phyloP scores from a whole-genome alignment of 2,797 vertebrate genomes.

The Xiphorhynchus erythropygius region DNA sequence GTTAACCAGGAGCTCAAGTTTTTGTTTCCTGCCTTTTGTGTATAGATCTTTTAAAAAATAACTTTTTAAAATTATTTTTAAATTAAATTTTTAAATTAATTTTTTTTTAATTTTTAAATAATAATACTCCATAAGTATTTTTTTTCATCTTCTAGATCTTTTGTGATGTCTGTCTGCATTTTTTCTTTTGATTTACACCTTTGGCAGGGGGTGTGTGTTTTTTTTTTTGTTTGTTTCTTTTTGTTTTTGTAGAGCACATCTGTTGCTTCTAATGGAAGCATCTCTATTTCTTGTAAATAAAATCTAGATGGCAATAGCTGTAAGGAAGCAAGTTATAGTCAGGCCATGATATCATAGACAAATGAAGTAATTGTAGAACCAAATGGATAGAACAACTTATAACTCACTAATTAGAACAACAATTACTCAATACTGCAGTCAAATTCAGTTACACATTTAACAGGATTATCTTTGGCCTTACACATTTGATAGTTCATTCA shows the following conservation, averaged over 20 bases:
- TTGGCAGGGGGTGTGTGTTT: not conserved
- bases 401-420: no score
- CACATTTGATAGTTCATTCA: not conserved
- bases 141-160: not conserved
- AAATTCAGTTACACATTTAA: not conserved
- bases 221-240: not conserved
- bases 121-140: not conserved
- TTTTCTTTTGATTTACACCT: not conserved
- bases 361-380: not conserved
- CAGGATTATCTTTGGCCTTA: not conserved
- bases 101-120: no score
- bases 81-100: no score
- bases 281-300: not conserved
- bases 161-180: not conserved
- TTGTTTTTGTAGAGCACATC: not conserved
- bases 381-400: no score
- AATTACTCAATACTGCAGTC: not conserved
- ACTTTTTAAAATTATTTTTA: no score
- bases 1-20: not conserved
- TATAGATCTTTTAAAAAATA: not conserved
- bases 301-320: not conserved
- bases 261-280: not conserved
- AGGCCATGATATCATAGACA: not conserved
- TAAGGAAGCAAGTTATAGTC: not conserved
- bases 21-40: not conserved